These are phyloP conservation scores for Tethya wilhelma DNA, from an alignment of 37 sponge, comb jelly and placozoan species.

Conservation along the genomic window DNA sequence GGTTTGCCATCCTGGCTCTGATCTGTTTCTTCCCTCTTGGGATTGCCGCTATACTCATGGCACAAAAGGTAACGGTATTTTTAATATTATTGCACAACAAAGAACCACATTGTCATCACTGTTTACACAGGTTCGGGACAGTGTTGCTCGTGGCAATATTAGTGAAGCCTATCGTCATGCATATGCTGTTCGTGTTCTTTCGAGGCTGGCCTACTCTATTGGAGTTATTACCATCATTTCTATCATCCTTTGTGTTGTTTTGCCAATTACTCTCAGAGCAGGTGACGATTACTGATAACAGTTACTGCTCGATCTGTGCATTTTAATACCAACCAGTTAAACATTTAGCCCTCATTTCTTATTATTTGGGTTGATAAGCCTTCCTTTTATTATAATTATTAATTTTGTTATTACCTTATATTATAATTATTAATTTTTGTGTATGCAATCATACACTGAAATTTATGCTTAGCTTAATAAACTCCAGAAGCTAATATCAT, in stretches of 20 bases:
- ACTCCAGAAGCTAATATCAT: too few species aligned
- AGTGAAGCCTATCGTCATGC: slow-evolving; percentile 6
- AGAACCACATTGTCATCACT: neutral
- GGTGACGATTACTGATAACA: too few species aligned
- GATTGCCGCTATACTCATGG: slow-evolving; percentile 5
- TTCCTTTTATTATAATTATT: too few species aligned
- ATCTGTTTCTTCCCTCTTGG: slow-evolving; percentile 53
- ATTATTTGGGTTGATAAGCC: too few species aligned
- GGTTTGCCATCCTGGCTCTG: slow-evolving; percentile 30
- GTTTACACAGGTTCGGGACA: slow-evolving; percentile 12
- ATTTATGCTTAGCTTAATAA: too few species aligned
- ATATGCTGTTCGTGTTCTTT: neutral
- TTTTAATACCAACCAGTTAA: too few species aligned
- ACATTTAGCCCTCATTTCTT: too few species aligned
- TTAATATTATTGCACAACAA: neutral
- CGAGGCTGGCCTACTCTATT: slow-evolving; percentile 8
- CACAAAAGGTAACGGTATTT: slow-evolving; percentile 3
- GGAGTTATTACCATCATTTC: neutral
- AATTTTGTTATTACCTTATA: too few species aligned
- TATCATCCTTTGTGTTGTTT: slow-evolving; percentile 12
- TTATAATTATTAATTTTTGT: too few species aligned
- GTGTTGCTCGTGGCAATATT: slow-evolving; percentile 4
- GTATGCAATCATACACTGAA: too few species aligned
- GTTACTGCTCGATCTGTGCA: too few species aligned
- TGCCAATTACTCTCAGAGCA: too few species aligned